Base-by-base conservation (phyloP, 2,888 invertebrate species). In the Pinctada fucata region DNA sequence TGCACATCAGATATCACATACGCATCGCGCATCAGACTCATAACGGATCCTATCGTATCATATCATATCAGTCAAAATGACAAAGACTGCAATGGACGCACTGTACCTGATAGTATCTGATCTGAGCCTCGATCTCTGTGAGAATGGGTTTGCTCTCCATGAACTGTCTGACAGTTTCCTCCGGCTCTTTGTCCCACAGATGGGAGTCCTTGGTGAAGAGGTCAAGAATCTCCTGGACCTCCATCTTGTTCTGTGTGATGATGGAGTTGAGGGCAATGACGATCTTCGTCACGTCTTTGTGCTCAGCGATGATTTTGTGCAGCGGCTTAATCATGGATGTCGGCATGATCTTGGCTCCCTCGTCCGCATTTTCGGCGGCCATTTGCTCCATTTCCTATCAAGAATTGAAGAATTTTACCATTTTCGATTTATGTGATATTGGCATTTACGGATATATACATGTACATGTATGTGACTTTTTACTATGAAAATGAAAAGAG, bases 211-310 rank as follows among this genome's bases (percentile, higher is more conserved):
- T 96, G 65, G 96, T 95, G 96, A 97, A 98, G 84, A 95, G 94
- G 86, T 96, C 95, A 48, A 98, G 95, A 85, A 97, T 95, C n/a
- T 95, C 95, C 74, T 95, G 95, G 74, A 97, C 94, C 92, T 97
- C 97, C 95, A 96, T 90, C 67, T 92, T 92, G 86, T 90, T 88
- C 76, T 90, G 90, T 78, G 88, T 89, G 81, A 92, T 89, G 80
- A 91, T 91, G 58, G 90, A 90, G 84, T 90, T 91, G 52, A 93
- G 90, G 81, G 92, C 92, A 76, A 92, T 89, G 47, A 92, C 90
- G 64, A 91, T 91, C 93, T 98, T 98, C 10, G 96, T 94, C 66
- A 98, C 95, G 92, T 98, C 98, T 91, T 98, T 98, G 91, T 98
- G 98, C 90, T 98, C 93, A 72, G 92, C 91, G 79, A 94, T 92